Base-by-base conservation (phyloP, 2,888 invertebrate species). In the Tenthredo notha region DNA sequence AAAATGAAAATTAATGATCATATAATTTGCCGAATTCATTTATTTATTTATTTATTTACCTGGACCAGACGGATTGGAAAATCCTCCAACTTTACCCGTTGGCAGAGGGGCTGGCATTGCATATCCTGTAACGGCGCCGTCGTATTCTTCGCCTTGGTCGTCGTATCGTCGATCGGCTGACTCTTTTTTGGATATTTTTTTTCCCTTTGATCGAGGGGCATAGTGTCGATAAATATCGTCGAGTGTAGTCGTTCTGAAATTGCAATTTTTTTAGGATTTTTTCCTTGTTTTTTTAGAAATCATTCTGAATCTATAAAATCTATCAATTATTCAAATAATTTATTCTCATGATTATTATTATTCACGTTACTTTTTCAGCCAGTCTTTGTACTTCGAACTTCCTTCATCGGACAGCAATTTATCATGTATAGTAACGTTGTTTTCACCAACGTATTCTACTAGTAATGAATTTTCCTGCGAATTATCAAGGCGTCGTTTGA, bases 351-450 rank as follows among this genome's bases (percentile, higher is more conserved):
- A n/a, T 61, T 61, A 61, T 25, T 61, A 77, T 25, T 21, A 1
- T 33, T 33, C 25, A 91, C 94, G 0, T 94, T 94, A 97, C 97
- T 96, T 96, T 72, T 96, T 94, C 54, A 97, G 92, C 97, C 97
- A 97, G 87, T 96, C 95, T 91, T 96, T 96, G 91, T 97, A 97
- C 89, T 95, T 95, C 0, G 95, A 93, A 0, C 97, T 97, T 0
- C 97, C 97, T 82, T 96, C 95, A 88, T 97, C 97, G 43, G 95
- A 95, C 87, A 97, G 90, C 83, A 96, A 92, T 87, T 94, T 94
- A 85, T 95, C 94, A 86, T 94, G 95, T 5, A 95, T 89, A 67
- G 93, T 91, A 70, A 91, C 90, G 86, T 93, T 92, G 54, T 90
- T 89, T 0, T 90, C 89, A 86, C 47, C 87, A 85, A 87, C 78